Evolutionary conservation across 2,888 invertebrate genomes (phyloP).

Genomic region (Lycaena phlaeas): DNA sequence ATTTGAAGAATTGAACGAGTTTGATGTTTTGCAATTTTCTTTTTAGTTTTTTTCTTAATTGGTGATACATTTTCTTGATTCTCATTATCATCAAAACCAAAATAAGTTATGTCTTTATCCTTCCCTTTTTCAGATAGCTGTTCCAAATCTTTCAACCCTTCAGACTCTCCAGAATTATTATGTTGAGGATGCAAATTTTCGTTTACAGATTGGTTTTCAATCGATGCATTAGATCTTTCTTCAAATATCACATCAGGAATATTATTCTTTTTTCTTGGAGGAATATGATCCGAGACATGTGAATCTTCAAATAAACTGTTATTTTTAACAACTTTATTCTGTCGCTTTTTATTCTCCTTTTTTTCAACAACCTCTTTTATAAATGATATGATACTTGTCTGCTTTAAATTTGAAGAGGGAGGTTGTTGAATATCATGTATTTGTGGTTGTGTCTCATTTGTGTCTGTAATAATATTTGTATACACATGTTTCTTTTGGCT

Average conservation of each 20-base stretch:
- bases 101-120: conserved; percentile 42
- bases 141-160: conserved; percentile 22
- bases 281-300: conserved; percentile 18
- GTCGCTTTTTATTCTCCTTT: conserved; percentile 44
- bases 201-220: conserved; percentile 4
- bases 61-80: conserved; percentile 57
- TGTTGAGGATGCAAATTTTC: conserved; percentile 17
- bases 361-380: conserved; percentile 52
- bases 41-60: conserved; percentile 31
- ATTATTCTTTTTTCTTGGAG: conserved; percentile 16
- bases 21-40: conserved; percentile 31
- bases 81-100: conserved; percentile 63
- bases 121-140: conserved; percentile 25
- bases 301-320: conserved; percentile 36
- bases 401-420: conserved; percentile 37
- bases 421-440: conserved; percentile 23
- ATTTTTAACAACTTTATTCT: conserved; percentile 25
- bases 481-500: conserved; percentile 58
- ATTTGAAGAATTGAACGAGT: conserved; percentile 42
- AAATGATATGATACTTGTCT: conserved; percentile 60
- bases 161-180: conserved; percentile 15
- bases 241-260: not conserved
- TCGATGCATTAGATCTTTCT: conserved; percentile 1
- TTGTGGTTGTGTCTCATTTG: conserved; percentile 33
- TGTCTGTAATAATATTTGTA: conserved; percentile 41